phyloP scores from a whole-genome alignment of 2,113 vertebrate species.

The Neodon shergylaensis region DNA sequence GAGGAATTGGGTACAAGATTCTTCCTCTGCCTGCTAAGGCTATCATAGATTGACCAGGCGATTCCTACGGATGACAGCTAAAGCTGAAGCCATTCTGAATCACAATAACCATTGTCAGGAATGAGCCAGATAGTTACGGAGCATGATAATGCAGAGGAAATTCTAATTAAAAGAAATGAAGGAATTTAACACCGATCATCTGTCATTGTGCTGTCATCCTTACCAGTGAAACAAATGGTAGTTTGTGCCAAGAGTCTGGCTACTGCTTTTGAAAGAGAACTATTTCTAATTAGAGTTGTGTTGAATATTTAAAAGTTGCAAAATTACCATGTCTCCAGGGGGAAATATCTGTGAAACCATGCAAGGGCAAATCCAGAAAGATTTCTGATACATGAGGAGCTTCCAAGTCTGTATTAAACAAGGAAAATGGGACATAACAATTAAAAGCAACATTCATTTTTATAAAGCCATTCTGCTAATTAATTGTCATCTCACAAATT shows the following conservation, averaged over 20 bases:
- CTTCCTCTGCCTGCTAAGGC: neutral
- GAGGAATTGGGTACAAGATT: neutral
- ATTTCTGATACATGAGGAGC: slow-evolving; percentile 46
- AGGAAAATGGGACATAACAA: slow-evolving; percentile 36
- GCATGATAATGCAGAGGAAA: slow-evolving; percentile 58
- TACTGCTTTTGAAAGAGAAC: slow-evolving; percentile 59
- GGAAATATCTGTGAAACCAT: slow-evolving; percentile 27
- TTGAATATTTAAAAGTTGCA: slow-evolving; percentile 74
- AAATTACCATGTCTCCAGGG: slow-evolving; percentile 59
- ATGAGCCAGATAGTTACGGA: slow-evolving; percentile 49
- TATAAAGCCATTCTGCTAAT: slow-evolving; percentile 29
- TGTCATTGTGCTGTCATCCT: slow-evolving; percentile 64
- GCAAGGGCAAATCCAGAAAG: slow-evolving; percentile 50
- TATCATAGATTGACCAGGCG: neutral
- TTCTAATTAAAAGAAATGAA: slow-evolving; percentile 68
- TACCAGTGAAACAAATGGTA: slow-evolving; percentile 32
- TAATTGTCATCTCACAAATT: slow-evolving; percentile 33
- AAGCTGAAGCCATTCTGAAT: slow-evolving; percentile 8
- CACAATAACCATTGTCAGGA: slow-evolving; percentile 45
- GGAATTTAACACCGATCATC: slow-evolving; percentile 58
- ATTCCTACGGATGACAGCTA: neutral
- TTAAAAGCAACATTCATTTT: slow-evolving; percentile 24
- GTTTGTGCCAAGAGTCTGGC: slow-evolving; percentile 52
- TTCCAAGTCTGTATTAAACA: slow-evolving; percentile 23
- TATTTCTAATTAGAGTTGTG: slow-evolving; percentile 68